Evolutionary conservation across 1,140 invertebrate species (phyloP).

Genomic region (Zeugodacus cucurbitae): DNA sequence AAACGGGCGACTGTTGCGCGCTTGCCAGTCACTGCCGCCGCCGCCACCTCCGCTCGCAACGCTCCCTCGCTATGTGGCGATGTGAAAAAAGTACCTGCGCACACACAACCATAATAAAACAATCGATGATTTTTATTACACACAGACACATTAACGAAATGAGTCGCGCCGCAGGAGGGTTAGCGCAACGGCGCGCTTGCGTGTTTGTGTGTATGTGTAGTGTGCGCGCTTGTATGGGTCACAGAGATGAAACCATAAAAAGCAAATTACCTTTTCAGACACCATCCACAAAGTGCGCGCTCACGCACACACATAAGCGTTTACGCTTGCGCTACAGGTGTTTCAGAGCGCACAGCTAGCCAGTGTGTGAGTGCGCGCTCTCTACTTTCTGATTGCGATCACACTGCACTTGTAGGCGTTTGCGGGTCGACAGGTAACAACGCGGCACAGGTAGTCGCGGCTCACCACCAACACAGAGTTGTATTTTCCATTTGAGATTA

Average conservation of each 20-base stretch:
- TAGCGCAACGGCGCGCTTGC: neutral
- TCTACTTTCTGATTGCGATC: neutral
- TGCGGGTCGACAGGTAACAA: neutral
- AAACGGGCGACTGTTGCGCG: neutral
- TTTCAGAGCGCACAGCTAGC: neutral
- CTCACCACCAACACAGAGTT: neutral
- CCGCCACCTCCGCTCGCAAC: neutral
- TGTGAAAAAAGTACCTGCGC: constrained; percentile 4
- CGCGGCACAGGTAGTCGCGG: neutral
- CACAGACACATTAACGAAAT: neutral
- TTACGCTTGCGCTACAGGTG: neutral
- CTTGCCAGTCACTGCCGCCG: neutral
- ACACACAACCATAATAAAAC: neutral
- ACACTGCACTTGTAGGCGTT: neutral
- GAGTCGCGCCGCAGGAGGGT: neutral
- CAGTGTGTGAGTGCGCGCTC: neutral
- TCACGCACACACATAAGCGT: neutral
- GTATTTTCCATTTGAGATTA: neutral
- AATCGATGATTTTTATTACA: constrained; percentile 23
- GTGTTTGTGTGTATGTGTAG: neutral
- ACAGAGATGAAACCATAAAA: constrained; percentile 35
- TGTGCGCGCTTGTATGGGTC: neutral
- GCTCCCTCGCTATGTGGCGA: neutral
- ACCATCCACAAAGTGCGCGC: neutral
- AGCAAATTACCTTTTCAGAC: constrained; percentile 27